phyloP scores from a whole-genome alignment of 1,140 invertebrate species.

The Danaus plexippus region DNA sequence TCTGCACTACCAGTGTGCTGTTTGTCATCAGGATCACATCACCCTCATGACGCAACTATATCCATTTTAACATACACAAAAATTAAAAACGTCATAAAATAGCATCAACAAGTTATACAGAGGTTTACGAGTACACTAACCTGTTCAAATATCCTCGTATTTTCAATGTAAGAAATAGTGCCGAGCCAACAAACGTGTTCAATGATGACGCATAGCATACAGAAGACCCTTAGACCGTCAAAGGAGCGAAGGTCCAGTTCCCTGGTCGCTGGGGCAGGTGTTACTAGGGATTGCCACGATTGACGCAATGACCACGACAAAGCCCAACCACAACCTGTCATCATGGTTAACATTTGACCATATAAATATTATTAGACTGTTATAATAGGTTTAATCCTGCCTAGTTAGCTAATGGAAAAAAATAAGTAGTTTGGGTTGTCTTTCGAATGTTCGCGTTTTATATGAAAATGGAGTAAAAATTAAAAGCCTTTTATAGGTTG shows the following conservation, averaged over 20 bases:
- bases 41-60: slow-evolving; percentile 30
- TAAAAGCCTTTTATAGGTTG: too few species aligned
- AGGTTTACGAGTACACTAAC: slow-evolving; percentile 3
- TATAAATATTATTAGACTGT: too few species aligned
- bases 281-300: slow-evolving; percentile 41
- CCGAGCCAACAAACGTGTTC: slow-evolving; percentile 58
- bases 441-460: too few species aligned
- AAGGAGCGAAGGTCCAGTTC: slow-evolving; percentile 39
- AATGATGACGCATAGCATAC: slow-evolving; percentile 54
- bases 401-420: too few species aligned
- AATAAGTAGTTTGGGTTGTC: too few species aligned
- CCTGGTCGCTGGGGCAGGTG: slow-evolving; percentile 22
- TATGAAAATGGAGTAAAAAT: too few species aligned
- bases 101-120: too few species aligned
- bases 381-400: too few species aligned
- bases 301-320: slow-evolving; percentile 42
- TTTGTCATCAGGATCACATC: slow-evolving; percentile 54
- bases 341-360: too few species aligned
- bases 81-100: too few species aligned
- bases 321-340: slow-evolving; percentile 37
- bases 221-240: slow-evolving; percentile 51
- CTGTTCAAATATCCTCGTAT: slow-evolving; percentile 7
- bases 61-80: too few species aligned
- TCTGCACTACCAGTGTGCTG: slow-evolving; percentile 60
- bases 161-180: slow-evolving; percentile 32